Evolutionary conservation across 2,113 vertebrate species (phyloP).

Genomic region (Nothoprocta perdicaria): DNA sequence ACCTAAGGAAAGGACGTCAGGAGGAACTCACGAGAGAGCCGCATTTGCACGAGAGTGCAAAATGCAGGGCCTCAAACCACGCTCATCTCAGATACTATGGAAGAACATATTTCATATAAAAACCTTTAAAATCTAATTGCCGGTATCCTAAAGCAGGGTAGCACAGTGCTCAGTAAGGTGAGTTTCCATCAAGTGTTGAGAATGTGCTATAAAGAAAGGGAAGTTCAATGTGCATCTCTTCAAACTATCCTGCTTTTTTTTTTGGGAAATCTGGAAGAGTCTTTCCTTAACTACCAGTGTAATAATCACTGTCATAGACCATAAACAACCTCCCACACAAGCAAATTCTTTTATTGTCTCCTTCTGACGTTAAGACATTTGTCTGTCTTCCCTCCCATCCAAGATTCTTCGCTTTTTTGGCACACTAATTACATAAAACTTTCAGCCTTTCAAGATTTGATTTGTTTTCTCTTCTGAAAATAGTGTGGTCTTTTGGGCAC

Average conservation of each 20-base stretch:
- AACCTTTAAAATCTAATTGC: not conserved
- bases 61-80: not conserved
- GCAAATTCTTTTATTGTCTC: not conserved
- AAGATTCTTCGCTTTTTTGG: slow-evolving; percentile 12
- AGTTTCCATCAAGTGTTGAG: not conserved
- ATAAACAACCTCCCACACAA: not conserved
- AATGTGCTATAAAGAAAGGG: not conserved
- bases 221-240: not conserved
- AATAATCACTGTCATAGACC: not conserved
- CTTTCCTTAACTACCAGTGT: slow-evolving; percentile 22
- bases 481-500: not conserved
- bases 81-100: not conserved
- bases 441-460: slow-evolving; percentile 8
- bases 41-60: not conserved
- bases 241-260: not conserved
- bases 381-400: not conserved
- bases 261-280: not conserved
- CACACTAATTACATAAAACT: not conserved
- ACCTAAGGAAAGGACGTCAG: not conserved
- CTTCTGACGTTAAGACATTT: slow-evolving; percentile 20
- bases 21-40: not conserved
- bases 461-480: slow-evolving; percentile 36
- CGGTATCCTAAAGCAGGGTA: not conserved
- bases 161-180: not conserved
- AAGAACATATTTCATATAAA: not conserved